Percentiles rank a stretch among this genome's conserved stretches.
phyloP scores from a whole-genome alignment of 2,797 vertebrate genomes.

The Dallia pectoralis region DNA sequence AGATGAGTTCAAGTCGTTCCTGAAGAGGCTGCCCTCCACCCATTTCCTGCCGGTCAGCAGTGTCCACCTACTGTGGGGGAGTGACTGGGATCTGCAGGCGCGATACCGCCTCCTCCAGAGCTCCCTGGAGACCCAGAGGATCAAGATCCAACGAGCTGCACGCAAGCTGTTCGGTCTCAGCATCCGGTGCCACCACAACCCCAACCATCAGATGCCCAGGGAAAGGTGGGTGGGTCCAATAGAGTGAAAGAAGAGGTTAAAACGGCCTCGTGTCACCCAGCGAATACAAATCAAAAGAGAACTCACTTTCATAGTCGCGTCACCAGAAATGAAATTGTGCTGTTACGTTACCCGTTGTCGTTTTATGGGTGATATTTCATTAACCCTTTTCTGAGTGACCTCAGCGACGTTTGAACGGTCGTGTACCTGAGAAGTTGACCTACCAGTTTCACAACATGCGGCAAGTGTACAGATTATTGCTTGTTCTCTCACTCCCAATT shows the following conservation, averaged over 20 bases:
- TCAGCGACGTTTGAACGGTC: too few relatives aligned
- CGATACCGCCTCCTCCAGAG: conserved; percentile 96
- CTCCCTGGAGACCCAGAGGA: conserved; percentile 87
- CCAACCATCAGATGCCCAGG: conserved; percentile 98
- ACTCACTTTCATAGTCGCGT: too few relatives aligned
- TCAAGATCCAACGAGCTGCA: conserved; percentile 95
- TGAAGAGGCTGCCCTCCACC: conserved; percentile 95
- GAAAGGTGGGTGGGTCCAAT: conserved; percentile 85
- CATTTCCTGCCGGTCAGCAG: conserved; percentile 97
- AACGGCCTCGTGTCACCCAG: background rate
- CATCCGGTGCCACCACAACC: conserved; percentile 96
- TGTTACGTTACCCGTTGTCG: too few relatives aligned
- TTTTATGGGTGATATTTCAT: too few relatives aligned
- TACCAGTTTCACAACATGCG: too few relatives aligned
- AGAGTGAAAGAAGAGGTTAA: conserved; percentile 13
- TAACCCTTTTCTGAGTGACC: too few relatives aligned
- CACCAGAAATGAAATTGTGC: too few relatives aligned
- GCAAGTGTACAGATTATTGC: too few relatives aligned
- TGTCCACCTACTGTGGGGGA: conserved; percentile 98
- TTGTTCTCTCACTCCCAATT: too few relatives aligned
- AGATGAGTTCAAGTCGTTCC: conserved; percentile 99
- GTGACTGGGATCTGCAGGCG: conserved; percentile 98
- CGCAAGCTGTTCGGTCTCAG: conserved; percentile 98
- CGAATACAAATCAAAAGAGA: background rate
- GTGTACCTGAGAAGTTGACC: too few relatives aligned